Base-by-base conservation (phyloP, 2,113 vertebrate genomes). In the Mesocricetus auratus region DNA sequence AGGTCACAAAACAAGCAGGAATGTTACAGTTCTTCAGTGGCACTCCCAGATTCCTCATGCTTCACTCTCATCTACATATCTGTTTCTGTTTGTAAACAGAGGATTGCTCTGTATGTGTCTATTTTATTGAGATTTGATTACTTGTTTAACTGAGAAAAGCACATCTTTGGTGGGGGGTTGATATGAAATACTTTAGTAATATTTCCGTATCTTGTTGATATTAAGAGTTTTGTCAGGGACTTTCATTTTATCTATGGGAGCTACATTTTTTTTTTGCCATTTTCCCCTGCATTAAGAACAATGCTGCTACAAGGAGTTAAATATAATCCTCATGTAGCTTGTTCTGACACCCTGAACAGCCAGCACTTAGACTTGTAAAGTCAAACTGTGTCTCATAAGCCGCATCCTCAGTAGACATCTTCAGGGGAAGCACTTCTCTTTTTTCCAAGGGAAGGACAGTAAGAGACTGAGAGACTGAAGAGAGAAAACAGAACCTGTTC, bases 401-500 rank as follows among this genome's bases (percentile, higher is more conserved):
- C 92, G 94, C 95, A 96, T 96, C 95, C 96, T 96, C 86, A 81
- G n/a, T 50, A 87, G 68, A 78, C 33, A 29, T 79, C 92, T 91
- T 90, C 29, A 93, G 33, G 96, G 86, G 86, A 92, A 97, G 68
- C 68, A 39, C 29, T 8, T 19, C 31, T 69, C 17, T 64, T 91
- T 88, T 86, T 31, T 53, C 69, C 33, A 92, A 92, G 95, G 6
- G 58, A 97, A 98, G 91, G 94, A 81, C 83, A 94, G 94, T 90
- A 64, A 64, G 56, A 82, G 81, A 86, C 94, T 98, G 83, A 95
- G 47, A 90, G n/a, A 53, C 66, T 89, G 91, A 15, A 64, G 73
- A 97, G 73, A 96, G 42, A 87, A 96, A 96, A 77, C 47, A 89
- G 47, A 94, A 92, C 26, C 62, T 82, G 64, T 82, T 83, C 93